phyloP scores from a whole-genome alignment of 2,113 vertebrate species.

The Pandion haliaetus region DNA sequence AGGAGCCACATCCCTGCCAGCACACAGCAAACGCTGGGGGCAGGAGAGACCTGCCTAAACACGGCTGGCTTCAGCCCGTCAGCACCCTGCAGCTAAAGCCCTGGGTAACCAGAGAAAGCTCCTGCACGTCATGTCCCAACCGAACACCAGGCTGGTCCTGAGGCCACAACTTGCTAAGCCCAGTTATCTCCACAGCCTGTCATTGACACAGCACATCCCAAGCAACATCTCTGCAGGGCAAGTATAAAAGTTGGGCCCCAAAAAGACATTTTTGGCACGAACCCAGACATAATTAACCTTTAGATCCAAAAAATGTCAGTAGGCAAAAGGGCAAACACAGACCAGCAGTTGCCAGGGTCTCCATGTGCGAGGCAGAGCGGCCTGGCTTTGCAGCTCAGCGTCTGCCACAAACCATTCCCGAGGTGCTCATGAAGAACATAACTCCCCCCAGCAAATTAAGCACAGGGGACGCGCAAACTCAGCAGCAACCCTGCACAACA shows the following conservation, averaged over 20 bases:
- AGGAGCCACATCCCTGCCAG: background rate
- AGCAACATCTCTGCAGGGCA: background rate
- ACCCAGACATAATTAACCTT: background rate
- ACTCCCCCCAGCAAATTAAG: background rate
- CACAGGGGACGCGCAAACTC: background rate
- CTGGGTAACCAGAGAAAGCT: background rate
- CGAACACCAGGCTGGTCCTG: background rate
- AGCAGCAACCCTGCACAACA: background rate
- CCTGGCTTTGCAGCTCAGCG: background rate
- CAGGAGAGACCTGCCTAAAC: background rate
- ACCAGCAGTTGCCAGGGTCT: background rate
- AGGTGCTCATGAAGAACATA: rapidly evolving
- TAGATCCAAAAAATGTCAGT: background rate
- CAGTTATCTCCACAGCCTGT: rapidly evolving
- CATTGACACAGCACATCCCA: background rate
- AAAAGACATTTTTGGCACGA: background rate
- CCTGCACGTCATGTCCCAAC: background rate
- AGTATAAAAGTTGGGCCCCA: background rate
- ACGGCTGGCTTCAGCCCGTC: rapidly evolving
- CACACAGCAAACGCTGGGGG: background rate
- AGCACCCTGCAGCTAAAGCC: background rate
- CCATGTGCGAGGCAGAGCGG: rapidly evolving
- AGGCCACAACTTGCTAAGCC: background rate
- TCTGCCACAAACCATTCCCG: background rate
- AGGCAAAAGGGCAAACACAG: background rate